Conservation (phyloP, 2,888 invertebrate genomes). For the Sussaba pulchella region DNA sequence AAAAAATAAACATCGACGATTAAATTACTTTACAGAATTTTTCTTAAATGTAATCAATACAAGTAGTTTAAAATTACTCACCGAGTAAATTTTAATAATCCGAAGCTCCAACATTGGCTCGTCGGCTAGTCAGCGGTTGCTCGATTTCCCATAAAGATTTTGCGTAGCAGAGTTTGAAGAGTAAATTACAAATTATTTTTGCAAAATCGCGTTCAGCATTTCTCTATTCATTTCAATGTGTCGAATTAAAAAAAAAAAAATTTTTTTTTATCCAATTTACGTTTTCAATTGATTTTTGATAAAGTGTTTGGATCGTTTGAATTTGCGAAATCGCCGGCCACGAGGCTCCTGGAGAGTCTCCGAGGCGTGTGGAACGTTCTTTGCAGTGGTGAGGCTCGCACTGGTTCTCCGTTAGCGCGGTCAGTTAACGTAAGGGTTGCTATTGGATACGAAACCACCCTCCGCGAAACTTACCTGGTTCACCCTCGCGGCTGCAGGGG, state of each 20-base stretch:
- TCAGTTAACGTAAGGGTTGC: slow-evolving; percentile 79
- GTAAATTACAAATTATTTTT: slow-evolving; percentile 3
- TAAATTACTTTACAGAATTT: too few relatives aligned
- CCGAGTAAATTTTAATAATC: background rate
- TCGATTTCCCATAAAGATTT: background rate
- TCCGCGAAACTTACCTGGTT: slow-evolving; percentile 40
- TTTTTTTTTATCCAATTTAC: slow-evolving; percentile 3
- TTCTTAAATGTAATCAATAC: background rate
- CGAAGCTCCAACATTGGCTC: background rate
- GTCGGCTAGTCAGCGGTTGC: slow-evolving; percentile 2
- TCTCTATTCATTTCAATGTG: too few relatives aligned
- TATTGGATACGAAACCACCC: slow-evolving; percentile 75
- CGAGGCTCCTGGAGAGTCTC: slow-evolving; percentile 51
- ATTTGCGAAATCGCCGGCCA: slow-evolving; percentile 54
- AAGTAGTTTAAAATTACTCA: background rate
- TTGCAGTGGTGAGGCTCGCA: slow-evolving; percentile 76
- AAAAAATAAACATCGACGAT: too few relatives aligned
- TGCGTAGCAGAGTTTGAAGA: background rate
- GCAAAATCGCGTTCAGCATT: too few relatives aligned
- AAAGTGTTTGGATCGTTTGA: background rate
- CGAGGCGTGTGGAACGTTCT: slow-evolving; percentile 71
- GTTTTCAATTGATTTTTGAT: too few relatives aligned
- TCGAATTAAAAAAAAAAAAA: background rate
- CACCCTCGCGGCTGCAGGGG: slow-evolving; percentile 18
- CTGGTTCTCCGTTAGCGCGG: slow-evolving; percentile 75